Conservation (phyloP, 37 sponge, comb jelly and placozoan species). For the Chondrosia reniformis region DNA sequence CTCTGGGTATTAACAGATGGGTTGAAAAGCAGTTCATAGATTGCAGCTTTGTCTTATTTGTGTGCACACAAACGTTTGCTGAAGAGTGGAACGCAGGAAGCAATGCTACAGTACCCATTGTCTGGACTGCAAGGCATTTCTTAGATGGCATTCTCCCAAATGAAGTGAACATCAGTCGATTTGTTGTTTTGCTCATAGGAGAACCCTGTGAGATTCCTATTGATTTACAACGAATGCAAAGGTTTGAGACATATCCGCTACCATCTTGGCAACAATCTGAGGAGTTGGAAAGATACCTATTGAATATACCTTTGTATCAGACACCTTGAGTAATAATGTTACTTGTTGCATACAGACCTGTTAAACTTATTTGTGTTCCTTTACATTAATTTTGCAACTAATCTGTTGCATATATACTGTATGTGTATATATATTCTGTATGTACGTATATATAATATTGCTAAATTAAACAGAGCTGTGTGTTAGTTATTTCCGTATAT, state of each 20-base stretch:
- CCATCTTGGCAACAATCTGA: too few species aligned
- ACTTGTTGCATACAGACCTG: too few species aligned
- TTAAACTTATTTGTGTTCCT: too few species aligned
- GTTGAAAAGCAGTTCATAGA: constrained; percentile 5
- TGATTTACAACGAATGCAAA: not conserved
- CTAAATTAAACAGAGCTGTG: not conserved
- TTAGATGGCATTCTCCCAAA: constrained; percentile 10
- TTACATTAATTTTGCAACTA: too few species aligned
- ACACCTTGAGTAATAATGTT: too few species aligned
- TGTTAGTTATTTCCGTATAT: too few species aligned
- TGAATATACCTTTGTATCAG: too few species aligned
- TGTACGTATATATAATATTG: not conserved
- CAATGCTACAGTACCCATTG: not conserved
- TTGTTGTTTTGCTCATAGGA: constrained; percentile 8
- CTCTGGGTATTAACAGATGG: constrained; percentile 2
- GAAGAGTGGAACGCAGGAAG: constrained; percentile 18
- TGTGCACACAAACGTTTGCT: not conserved
- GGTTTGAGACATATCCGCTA: too few species aligned
- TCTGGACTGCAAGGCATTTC: not conserved
- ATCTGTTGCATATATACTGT: too few species aligned
- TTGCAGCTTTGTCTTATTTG: constrained; percentile 15
- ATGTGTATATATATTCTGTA: too few species aligned
- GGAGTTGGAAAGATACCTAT: too few species aligned
- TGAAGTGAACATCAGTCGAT: not conserved
- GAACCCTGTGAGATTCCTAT: not conserved